Evolutionary conservation across 2,888 invertebrate species (phyloP), one percentile per base, ranked within the genome.

Genomic region (Monochamus alternatus): DNA sequence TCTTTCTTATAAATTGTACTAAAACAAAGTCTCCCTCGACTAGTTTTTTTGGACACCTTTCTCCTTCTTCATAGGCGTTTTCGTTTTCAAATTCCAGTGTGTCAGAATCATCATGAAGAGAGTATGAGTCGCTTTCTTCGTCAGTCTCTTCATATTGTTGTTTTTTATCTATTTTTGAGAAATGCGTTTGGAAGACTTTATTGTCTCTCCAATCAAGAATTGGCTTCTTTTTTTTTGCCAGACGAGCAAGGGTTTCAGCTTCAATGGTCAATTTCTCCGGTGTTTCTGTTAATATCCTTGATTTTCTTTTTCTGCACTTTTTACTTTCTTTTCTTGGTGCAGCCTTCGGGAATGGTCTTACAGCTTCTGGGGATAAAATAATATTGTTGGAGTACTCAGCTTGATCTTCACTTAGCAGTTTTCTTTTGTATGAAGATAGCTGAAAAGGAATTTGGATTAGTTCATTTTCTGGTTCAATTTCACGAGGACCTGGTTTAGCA

Each of bases 231-330:
- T 30, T 65, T 67, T 66, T 66, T 65, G 52, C 30, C 32, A 58
- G 10, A n/a, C n/a, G 7, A 59, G n/a, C n/a, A n/a, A n/a, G n/a
- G n/a, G n/a, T n/a, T n/a, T n/a, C n/a, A n/a, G n/a, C n/a, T n/a
- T n/a, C n/a, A n/a, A n/a, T n/a, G n/a, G n/a, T n/a, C n/a, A n/a
- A n/a, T 66, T 74, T 76, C 38, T 74, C 76, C n/a, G 74, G 71
- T 2, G 74, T 76, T 66, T 76, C 67, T 5, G 76, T 74, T 32
- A 66, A 62, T 62, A 74, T 76, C 70, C 71, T 76, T 2, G 67
- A 71, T 58, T 67, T 22, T 44, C 58, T 76, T 44, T 76, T 74
- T 32, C 74, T 51, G 43, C 74, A 74, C 32, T 67, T 69, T 30
- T 65, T 63, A 2, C 70, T 76, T 60, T 74, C 59, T 14, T 10